Base-by-base conservation (phyloP, 2,797 vertebrate genomes). In the Zenarchopterus dispar region DNA sequence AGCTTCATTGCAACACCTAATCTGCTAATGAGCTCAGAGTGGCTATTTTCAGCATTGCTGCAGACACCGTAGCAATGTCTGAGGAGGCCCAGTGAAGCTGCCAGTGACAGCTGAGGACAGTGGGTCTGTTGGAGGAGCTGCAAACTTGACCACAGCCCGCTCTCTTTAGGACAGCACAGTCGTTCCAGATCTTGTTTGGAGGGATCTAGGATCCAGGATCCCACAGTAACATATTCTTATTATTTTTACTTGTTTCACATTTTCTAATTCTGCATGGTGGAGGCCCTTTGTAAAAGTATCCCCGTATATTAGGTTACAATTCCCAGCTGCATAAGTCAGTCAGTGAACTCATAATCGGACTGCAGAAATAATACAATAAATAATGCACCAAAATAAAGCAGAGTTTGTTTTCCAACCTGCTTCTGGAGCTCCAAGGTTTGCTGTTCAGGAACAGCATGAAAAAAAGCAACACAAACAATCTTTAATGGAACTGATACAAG, bases 11-110 rank as follows among this genome's bases (percentile, higher is more conserved):
- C 93, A 93, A 94, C 90, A 94, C 93, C 94, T 95, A 93, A 96
- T 96, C 93, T 94, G 90, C 93, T 96, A 96, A 97, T 95, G 94
- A 95, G 95, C 94, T 93, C 90, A 74, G 90, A 88, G 33, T 90
- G 81, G 93, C 91, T 96, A 93, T 95, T 96, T 95, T 92, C 92
- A 92, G 88, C 87, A 56, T 89, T 3, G 23, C 90, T 87, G 73
- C 90, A 91, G 90, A 87, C 90, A 80, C 81, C 71, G 48, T 66
- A 70, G 79, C 75, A 75, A 60, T 62, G 49, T 77, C 78, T 53
- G 78, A 78, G 73, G 76, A 85, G 69, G 85, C 80, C 87, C 81
- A 91, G 84, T 76, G 68, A 72, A 78, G 92, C 87, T 93, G 88
- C 89, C 84, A 72, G 88, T 91, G 93, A 95, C 91, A 94, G 92